phyloP scores from a whole-genome alignment of 2,888 invertebrate genomes.

The Neoitamus cyanurus region DNA sequence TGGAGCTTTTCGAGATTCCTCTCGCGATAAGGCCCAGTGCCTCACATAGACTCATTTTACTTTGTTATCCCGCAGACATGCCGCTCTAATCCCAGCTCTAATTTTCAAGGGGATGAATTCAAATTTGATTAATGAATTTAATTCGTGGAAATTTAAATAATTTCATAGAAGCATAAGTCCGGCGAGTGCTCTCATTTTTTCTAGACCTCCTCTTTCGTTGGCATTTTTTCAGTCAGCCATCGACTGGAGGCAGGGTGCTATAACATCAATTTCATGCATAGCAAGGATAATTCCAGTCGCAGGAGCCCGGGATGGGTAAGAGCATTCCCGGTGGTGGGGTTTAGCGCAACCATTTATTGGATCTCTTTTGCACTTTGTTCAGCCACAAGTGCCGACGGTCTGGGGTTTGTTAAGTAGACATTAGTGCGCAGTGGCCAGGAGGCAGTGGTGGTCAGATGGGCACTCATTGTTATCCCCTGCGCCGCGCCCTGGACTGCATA shows the following conservation, averaged over 20 bases:
- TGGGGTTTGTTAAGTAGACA: neutral
- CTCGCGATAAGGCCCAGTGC: neutral
- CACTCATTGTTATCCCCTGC: neutral
- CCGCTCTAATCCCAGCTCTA: constrained; percentile 1
- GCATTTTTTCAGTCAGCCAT: neutral
- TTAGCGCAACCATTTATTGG: constrained; percentile 35
- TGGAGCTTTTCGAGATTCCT: neutral
- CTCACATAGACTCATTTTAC: neutral
- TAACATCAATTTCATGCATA: constrained; percentile 29
- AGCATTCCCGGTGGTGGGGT: neutral
- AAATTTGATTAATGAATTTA: constrained; percentile 50
- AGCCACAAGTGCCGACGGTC: neutral
- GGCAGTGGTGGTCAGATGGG: neutral
- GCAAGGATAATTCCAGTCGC: neutral
- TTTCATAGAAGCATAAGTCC: constrained; percentile 47
- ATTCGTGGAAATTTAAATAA: constrained; percentile 48
- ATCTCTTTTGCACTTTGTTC: constrained; percentile 17
- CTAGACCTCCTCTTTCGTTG: neutral
- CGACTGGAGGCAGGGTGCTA: neutral
- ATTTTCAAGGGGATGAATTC: constrained; percentile 39
- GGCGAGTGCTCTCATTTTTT: constrained; percentile 2
- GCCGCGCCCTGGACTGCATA: neutral
- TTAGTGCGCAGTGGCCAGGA: neutral
- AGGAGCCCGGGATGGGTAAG: neutral
- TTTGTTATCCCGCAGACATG: neutral